Conservation (phyloP, 2,113 vertebrate species). For the Acanthochromis polyacanthus region DNA sequence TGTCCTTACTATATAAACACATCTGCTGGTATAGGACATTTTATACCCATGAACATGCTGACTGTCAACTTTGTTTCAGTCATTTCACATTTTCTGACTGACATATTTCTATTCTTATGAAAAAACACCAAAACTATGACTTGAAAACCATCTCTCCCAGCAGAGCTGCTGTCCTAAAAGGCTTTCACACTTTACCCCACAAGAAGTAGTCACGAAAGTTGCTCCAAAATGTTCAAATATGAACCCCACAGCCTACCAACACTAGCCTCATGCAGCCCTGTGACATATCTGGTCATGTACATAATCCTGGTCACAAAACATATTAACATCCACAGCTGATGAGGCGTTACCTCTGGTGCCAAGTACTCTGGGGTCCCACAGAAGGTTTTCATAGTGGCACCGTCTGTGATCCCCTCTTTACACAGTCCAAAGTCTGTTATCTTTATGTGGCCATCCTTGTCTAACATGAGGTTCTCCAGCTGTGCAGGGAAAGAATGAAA, state of each 20-base stretch:
- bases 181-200: not conserved
- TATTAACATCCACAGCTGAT: not conserved
- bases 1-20: not conserved
- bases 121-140: not conserved
- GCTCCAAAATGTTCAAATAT: not conserved
- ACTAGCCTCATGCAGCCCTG: not conserved
- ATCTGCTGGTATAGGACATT: not conserved
- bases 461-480: conserved; percentile 99
- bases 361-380: conserved; percentile 98
- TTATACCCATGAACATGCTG: too few relatives aligned
- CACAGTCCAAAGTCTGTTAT: conserved; percentile 98
- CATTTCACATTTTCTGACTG: not conserved
- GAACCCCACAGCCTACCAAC: too few relatives aligned
- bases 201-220: not conserved
- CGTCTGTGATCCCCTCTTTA: conserved; percentile 98
- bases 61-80: too few relatives aligned
- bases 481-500: conserved; percentile 60
- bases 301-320: not conserved
- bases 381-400: conserved; percentile 99
- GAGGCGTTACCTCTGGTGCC: conserved; percentile 91
- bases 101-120: not conserved
- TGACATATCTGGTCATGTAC: not conserved
- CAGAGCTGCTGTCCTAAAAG: not conserved
- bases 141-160: not conserved
- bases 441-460: conserved; percentile 98